These are phyloP conservation scores for Bothrops jararaca DNA, from an alignment of 2,113 vertebrate genomes.

Conservation along the genomic window DNA sequence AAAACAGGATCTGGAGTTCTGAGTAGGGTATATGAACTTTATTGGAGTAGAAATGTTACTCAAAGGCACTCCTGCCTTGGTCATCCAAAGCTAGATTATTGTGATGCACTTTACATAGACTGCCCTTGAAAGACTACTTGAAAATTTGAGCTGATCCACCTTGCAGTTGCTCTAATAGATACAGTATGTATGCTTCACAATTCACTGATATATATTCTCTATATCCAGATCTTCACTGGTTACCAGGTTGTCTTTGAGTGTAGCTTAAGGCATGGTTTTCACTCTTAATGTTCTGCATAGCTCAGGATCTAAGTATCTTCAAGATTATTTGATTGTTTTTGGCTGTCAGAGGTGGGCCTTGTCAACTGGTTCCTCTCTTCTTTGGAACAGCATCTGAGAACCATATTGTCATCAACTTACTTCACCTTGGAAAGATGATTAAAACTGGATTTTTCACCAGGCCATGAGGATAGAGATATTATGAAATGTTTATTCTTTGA, in stretches of 20 bases:
- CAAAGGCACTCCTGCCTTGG: not conserved
- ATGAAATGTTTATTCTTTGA: not conserved
- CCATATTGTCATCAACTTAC: not conserved
- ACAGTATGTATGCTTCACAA: not conserved
- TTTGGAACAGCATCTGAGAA: not conserved
- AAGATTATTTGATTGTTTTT: not conserved
- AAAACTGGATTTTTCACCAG: not conserved
- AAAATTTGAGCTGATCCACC: not conserved
- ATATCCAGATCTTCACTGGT: too few relatives aligned
- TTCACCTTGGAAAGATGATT: not conserved
- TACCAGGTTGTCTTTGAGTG: not conserved
- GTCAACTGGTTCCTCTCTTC: not conserved
- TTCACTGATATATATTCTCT: not conserved
- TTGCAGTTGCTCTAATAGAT: not conserved
- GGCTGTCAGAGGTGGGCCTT: not conserved
- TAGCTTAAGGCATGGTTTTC: not conserved
- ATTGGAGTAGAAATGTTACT: not conserved
- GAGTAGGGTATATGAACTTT: not conserved
- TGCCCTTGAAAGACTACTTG: not conserved
- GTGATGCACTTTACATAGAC: not conserved
- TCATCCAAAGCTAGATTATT: not conserved
- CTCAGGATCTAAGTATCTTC: not conserved
- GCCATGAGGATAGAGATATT: not conserved
- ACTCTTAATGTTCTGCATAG: not conserved
- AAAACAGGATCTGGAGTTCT: not conserved